Evolutionary conservation across 2,888 invertebrate species (phyloP).

Genomic region (Thereva nobilitata): DNA sequence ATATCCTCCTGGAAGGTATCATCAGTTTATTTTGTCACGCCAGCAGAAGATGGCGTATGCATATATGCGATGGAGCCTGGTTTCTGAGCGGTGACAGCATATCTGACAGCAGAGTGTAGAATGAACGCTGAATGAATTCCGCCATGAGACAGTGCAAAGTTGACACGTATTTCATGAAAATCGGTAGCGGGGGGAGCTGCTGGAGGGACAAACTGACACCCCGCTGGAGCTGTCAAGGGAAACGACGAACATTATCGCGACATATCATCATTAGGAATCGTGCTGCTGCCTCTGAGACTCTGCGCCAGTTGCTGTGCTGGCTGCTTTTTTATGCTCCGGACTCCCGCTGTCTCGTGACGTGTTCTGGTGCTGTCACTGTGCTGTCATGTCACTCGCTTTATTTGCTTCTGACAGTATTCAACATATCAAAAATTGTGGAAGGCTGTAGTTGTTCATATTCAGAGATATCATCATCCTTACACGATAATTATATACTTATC

Average conservation of each 20-base stretch:
- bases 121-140: slow-evolving; percentile 19
- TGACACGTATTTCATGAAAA: slow-evolving; percentile 14
- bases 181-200: background rate
- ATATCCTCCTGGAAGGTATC: slow-evolving; percentile 24
- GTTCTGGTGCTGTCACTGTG: slow-evolving; percentile 18
- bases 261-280: slow-evolving; percentile 43
- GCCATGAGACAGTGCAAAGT: slow-evolving; percentile 15
- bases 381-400: slow-evolving; percentile 29
- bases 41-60: slow-evolving; percentile 16
- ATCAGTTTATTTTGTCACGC: background rate
- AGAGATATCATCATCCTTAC: slow-evolving; percentile 28
- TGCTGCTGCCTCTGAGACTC: slow-evolving; percentile 16
- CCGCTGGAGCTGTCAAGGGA: slow-evolving; percentile 39
- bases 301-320: slow-evolving; percentile 10
- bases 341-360: slow-evolving; percentile 21
- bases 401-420: slow-evolving; percentile 33
- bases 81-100: slow-evolving; percentile 21
- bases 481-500: slow-evolving; percentile 31
- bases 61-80: slow-evolving; percentile 24
- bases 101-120: slow-evolving; percentile 4
- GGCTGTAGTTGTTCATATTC: slow-evolving; percentile 15
- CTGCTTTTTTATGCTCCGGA: slow-evolving; percentile 14
- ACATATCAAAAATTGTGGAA: slow-evolving; percentile 29
- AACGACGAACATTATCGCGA: slow-evolving; percentile 43
- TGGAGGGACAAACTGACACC: slow-evolving; percentile 39